A percentile compares a stretch with the other conserved stretches of the same genome.
Evolutionary conservation across 2,888 invertebrate species (phyloP).

Genomic region (Teinopalpus imperialis): DNA sequence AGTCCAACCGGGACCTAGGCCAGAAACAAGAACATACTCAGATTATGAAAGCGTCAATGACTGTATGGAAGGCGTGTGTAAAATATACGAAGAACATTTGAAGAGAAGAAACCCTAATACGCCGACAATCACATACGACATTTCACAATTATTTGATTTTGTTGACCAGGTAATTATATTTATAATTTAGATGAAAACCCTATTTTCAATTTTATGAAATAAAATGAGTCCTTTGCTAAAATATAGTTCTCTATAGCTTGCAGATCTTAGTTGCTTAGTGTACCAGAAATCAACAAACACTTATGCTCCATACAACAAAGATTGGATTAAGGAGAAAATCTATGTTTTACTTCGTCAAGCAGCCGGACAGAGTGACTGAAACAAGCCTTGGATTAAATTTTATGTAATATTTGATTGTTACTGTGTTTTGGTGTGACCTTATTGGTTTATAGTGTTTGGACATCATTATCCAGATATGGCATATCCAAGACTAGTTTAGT

Average conservation of each 20-base stretch:
- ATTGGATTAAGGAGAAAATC: constrained; percentile 99
- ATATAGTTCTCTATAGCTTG: constrained; percentile 77
- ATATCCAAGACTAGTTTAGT: no score
- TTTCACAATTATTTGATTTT: constrained; percentile 98
- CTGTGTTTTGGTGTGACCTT: background rate
- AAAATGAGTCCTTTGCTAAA: no score
- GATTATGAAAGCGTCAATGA: constrained; percentile 99
- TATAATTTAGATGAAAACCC: no score
- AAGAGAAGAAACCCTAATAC: constrained; percentile 97
- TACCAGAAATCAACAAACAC: constrained; percentile 97
- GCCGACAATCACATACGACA: constrained; percentile 98
- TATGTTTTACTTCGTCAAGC: constrained; percentile 97
- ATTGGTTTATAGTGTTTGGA: background rate
- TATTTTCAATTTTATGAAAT: no score
- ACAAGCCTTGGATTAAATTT: constrained; percentile 12
- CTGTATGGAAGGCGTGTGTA: constrained; percentile 99
- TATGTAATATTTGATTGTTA: constrained; percentile 12
- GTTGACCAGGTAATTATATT: constrained; percentile 94
- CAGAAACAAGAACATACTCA: constrained; percentile 98
- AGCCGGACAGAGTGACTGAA: constrained; percentile 83
- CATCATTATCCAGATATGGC: no score
- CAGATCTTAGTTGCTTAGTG: constrained; percentile 97
- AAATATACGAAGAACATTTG: constrained; percentile 99
- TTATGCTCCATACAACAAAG: constrained; percentile 99
- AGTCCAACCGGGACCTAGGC: constrained; percentile 95